Percentiles rank a stretch among this genome's conserved stretches.
Evolutionary conservation across 1,140 invertebrate species (phyloP).

Genomic region (Brachystomella parvula): DNA sequence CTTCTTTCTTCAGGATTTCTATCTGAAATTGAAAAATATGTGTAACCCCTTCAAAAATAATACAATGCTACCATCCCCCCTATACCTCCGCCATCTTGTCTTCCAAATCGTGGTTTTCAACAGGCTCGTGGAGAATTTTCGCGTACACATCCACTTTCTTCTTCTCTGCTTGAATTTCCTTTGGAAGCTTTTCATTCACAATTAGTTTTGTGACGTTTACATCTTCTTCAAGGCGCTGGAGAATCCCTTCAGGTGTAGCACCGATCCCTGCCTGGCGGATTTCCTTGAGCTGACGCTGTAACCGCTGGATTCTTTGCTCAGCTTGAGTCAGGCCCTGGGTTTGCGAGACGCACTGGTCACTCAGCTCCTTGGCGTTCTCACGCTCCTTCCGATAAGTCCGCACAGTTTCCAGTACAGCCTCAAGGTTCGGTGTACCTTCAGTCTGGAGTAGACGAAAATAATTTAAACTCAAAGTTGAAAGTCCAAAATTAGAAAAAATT

Average conservation of each 20-base stretch:
- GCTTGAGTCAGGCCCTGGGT: slow-evolving; percentile 47
- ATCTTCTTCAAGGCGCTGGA: slow-evolving; percentile 49
- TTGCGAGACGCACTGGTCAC: slow-evolving; percentile 54
- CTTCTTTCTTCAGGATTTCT: slow-evolving; percentile 52
- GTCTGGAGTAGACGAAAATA: slow-evolving; percentile 43
- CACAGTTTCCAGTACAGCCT: slow-evolving; percentile 56
- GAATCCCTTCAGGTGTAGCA: slow-evolving; percentile 50
- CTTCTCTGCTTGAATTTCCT: slow-evolving; percentile 56
- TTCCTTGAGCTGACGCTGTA: slow-evolving; percentile 53
- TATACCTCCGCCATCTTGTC: slow-evolving; percentile 12
- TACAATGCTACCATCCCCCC: not conserved
- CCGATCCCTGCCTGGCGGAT: slow-evolving; percentile 49
- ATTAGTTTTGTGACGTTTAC: slow-evolving; percentile 59
- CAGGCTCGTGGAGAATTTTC: slow-evolving; percentile 59
- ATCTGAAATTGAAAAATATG: slow-evolving; percentile 46
- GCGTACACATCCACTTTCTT: slow-evolving; percentile 49
- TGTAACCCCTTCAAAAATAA: not conserved
- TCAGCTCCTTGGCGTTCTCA: slow-evolving; percentile 61
- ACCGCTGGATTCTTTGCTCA: slow-evolving; percentile 49
- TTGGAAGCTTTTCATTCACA: slow-evolving; percentile 67
- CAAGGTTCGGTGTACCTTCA: slow-evolving; percentile 48
- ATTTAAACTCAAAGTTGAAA: slow-evolving; percentile 7
- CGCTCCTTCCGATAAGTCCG: slow-evolving; percentile 60
- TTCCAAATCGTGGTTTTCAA: slow-evolving; percentile 24
- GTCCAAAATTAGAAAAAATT: not conserved